phyloP scores from a whole-genome alignment of 1,140 invertebrate species.

The Zaprionus vittiger region DNA sequence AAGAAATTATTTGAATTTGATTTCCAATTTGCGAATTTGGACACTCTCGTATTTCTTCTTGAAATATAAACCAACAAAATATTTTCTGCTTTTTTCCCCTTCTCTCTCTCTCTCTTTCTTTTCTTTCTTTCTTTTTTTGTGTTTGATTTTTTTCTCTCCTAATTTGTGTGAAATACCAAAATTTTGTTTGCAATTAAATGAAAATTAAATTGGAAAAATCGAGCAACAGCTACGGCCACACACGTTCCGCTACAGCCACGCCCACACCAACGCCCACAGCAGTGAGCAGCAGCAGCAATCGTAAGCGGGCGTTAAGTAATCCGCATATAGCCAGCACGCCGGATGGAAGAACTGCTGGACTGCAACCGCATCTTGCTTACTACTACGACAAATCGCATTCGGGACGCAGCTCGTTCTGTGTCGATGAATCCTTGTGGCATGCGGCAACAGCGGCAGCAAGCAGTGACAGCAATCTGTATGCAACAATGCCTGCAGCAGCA shows the following conservation, averaged over 20 bases:
- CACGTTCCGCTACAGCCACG: slow-evolving; percentile 18
- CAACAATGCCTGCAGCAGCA: slow-evolving; percentile 25
- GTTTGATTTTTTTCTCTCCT: slow-evolving; percentile 16
- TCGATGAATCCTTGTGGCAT: slow-evolving; percentile 75
- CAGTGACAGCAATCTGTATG: slow-evolving; percentile 67
- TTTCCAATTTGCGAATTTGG: slow-evolving; percentile 28
- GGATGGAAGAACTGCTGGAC: background rate
- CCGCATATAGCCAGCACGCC: slow-evolving; percentile 65
- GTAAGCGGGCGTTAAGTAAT: slow-evolving; percentile 77
- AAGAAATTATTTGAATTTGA: slow-evolving; percentile 24
- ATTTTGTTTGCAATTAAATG: background rate
- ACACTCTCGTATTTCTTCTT: slow-evolving; percentile 15
- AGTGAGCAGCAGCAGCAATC: slow-evolving; percentile 36
- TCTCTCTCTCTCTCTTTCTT: slow-evolving; percentile 32
- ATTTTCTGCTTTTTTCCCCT: slow-evolving; percentile 42
- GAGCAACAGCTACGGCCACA: slow-evolving; percentile 8
- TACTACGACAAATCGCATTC: slow-evolving; percentile 72
- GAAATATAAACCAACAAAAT: slow-evolving; percentile 35
- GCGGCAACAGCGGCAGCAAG: slow-evolving; percentile 3
- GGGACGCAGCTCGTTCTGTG: slow-evolving; percentile 73
- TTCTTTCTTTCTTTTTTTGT: slow-evolving; percentile 25
- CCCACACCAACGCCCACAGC: slow-evolving; percentile 3
- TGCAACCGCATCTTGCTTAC: slow-evolving; percentile 67
- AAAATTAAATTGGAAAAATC: slow-evolving; percentile 24
- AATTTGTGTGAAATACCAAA: slow-evolving; percentile 18